Percentiles rank a stretch among this genome's conserved stretches.
Conservation (phyloP, 2,113 vertebrate species). For the Channa argus region DNA sequence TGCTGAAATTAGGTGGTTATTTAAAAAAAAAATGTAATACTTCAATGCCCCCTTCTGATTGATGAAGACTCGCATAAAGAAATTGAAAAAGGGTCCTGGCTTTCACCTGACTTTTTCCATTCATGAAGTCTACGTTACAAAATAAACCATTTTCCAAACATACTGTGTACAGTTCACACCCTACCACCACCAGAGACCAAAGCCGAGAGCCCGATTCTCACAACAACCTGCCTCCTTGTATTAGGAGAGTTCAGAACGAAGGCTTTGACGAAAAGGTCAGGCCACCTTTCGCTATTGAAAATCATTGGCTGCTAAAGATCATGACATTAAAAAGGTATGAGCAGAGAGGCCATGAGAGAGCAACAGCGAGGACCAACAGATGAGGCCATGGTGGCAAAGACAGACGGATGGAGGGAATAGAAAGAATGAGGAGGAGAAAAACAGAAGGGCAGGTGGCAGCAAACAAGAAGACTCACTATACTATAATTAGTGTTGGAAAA, state of each 20-base stretch:
- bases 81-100: not conserved
- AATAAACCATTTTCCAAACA: constrained; percentile 9
- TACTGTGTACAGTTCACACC: constrained; percentile 40
- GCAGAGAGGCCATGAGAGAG: constrained; percentile 39
- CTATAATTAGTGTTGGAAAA: not conserved
- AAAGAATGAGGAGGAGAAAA: not conserved
- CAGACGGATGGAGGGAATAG: constrained; percentile 1
- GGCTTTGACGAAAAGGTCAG: constrained; percentile 71
- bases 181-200: constrained; percentile 10
- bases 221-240: constrained; percentile 33
- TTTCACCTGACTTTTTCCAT: not conserved
- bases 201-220: constrained; percentile 1
- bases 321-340: constrained; percentile 71
- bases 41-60: not conserved
- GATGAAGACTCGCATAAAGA: not conserved
- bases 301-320: constrained; percentile 73
- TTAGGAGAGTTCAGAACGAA: constrained; percentile 29
- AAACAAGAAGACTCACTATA: not conserved
- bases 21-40: not conserved
- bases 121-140: not conserved
- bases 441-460: not conserved
- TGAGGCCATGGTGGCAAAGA: constrained; percentile 7
- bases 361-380: constrained; percentile 7
- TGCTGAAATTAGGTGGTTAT: too few relatives aligned
- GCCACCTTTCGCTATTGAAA: constrained; percentile 65